Percentiles rank a stretch among this genome's conserved stretches.
Conservation (phyloP, 2,888 invertebrate species). For the Barypeithes pellucidus region DNA sequence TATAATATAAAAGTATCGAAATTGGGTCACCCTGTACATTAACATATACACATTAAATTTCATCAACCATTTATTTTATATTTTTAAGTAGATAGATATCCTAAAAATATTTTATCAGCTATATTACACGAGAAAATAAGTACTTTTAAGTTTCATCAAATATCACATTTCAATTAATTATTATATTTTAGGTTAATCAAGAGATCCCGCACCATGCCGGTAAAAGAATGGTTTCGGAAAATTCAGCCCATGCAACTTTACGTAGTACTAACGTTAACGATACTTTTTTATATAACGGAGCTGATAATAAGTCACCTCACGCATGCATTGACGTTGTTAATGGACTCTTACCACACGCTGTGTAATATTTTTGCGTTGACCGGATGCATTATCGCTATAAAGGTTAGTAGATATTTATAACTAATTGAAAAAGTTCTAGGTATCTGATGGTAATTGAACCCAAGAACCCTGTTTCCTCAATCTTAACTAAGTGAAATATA, state of each 20-base stretch:
- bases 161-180: not conserved
- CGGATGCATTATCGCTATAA: slow-evolving; percentile 85
- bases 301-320: slow-evolving; percentile 91
- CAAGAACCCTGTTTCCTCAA: too few species aligned
- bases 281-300: slow-evolving; percentile 86
- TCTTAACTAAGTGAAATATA: too few species aligned
- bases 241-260: slow-evolving; percentile 84
- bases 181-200: slow-evolving; percentile 9
- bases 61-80: too few species aligned
- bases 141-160: not conserved
- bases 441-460: too few species aligned
- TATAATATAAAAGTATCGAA: too few species aligned
- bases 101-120: not conserved
- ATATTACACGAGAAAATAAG: not conserved
- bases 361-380: slow-evolving; percentile 92
- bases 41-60: too few species aligned
- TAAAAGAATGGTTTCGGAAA: slow-evolving; percentile 84
- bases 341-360: slow-evolving; percentile 95
- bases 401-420: slow-evolving; percentile 73
- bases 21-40: too few species aligned
- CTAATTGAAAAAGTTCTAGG: not conserved
- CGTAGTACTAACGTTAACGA: slow-evolving; percentile 81
- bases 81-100: too few species aligned
- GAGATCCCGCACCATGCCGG: slow-evolving; percentile 76
- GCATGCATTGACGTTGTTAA: slow-evolving; percentile 91